Percentiles rank a stretch among this genome's conserved stretches.
phyloP scores from a whole-genome alignment of 2,888 invertebrate genomes.

The Plebejus anna region DNA sequence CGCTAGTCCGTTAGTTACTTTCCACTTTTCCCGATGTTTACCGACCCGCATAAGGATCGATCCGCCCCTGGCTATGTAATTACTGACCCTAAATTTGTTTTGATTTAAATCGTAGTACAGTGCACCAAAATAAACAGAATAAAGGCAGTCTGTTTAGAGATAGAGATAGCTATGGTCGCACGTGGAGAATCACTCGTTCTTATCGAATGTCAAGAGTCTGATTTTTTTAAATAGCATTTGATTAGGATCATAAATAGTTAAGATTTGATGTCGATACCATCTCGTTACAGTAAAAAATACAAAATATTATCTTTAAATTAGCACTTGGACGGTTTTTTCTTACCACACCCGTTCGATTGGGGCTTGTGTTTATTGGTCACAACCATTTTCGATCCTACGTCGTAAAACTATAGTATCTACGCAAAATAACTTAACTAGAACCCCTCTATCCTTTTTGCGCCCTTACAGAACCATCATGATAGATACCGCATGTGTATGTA shows the following conservation, averaged over 20 bases:
- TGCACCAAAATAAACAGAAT: background rate
- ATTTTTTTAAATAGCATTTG: no score
- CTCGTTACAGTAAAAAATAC: no score
- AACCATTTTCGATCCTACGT: constrained; percentile 46
- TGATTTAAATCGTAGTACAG: constrained; percentile 42
- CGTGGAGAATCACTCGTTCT: no score
- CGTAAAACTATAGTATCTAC: constrained; percentile 60
- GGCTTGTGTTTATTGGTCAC: constrained; percentile 62
- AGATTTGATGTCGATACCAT: background rate
- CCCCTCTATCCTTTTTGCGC: constrained; percentile 72
- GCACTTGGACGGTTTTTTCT: background rate
- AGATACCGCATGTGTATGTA: no score
- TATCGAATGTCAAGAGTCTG: no score
- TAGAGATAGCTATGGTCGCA: no score
- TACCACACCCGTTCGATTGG: constrained; percentile 45
- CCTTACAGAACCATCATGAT: no score
- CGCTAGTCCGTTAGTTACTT: constrained; percentile 54
- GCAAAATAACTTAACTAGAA: constrained; percentile 65
- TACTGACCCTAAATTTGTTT: constrained; percentile 44
- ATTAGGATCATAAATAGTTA: no score
- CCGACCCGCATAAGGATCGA: constrained; percentile 67
- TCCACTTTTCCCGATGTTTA: constrained; percentile 61
- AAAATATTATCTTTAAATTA: background rate
- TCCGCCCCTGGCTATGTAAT: constrained; percentile 51
- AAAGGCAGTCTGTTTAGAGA: constrained; percentile 1